Percentiles rank a stretch among this genome's conserved stretches.
Evolutionary conservation across 2,888 invertebrate species (phyloP).

Genomic region (Amblyjoppa fuscipennis): DNA sequence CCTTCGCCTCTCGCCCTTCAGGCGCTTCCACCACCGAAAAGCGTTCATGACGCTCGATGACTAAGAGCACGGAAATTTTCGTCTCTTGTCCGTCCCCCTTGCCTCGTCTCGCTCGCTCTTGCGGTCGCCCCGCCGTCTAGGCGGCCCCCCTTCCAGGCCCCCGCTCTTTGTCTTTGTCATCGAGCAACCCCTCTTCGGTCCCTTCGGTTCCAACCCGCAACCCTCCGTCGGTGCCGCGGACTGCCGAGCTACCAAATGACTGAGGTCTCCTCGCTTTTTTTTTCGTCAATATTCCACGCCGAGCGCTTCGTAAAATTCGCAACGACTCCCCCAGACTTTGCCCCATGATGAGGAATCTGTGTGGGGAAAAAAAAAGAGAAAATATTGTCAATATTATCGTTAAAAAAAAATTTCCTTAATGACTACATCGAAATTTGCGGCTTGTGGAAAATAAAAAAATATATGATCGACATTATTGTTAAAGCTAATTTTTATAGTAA

Average conservation of each 20-base stretch:
- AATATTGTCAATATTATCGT: background rate
- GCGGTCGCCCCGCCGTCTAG: constrained; percentile 59
- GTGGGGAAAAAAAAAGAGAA: background rate
- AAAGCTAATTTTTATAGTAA: too few species aligned
- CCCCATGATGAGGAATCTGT: background rate
- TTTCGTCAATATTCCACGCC: constrained; percentile 24
- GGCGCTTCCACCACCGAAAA: constrained; percentile 55
- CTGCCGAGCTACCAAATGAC: constrained; percentile 48
- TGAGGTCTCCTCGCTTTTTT: constrained; percentile 41
- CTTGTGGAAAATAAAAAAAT: background rate
- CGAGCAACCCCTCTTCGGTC: constrained; percentile 65
- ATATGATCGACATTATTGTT: background rate
- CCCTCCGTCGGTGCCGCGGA: constrained; percentile 34
- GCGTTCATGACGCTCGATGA: constrained; percentile 68
- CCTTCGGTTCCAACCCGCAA: constrained; percentile 49
- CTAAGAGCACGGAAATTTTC: constrained; percentile 69
- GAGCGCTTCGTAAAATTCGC: constrained; percentile 7
- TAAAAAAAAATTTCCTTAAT: too few species aligned
- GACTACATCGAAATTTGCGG: too few species aligned
- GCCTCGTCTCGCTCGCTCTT: constrained; percentile 41
- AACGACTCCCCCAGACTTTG: constrained; percentile 6
- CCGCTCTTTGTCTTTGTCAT: constrained; percentile 69
- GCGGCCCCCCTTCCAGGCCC: constrained; percentile 30
- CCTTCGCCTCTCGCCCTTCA: constrained; percentile 41
- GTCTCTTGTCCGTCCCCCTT: constrained; percentile 63